These are phyloP conservation scores for Apodemia duryi DNA, from an alignment of 2,888 invertebrate genomes.

Conservation along the genomic window DNA sequence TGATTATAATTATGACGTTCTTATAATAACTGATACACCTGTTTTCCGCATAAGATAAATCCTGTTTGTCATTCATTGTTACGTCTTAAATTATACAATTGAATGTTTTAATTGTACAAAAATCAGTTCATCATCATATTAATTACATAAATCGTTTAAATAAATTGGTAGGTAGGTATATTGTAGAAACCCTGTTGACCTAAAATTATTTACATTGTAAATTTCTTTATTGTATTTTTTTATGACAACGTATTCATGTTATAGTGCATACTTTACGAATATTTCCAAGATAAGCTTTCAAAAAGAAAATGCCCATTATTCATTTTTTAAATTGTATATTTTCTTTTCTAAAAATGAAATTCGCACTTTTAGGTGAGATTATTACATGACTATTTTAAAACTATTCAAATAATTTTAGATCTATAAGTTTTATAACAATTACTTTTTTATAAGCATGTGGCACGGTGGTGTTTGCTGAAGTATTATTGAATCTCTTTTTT, in stretches of 20 bases:
- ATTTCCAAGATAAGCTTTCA: not conserved
- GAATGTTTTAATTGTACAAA: conserved; percentile 23
- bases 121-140: conserved; percentile 28
- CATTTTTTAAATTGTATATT: not conserved
- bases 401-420: too few relatives aligned
- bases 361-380: not conserved
- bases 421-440: too few relatives aligned
- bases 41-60: not conserved
- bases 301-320: conserved; percentile 30
- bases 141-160: conserved; percentile 20
- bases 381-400: too few relatives aligned
- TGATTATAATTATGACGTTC: not conserved
- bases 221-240: conserved; percentile 28
- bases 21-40: not conserved
- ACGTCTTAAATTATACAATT: not conserved
- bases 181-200: conserved; percentile 65
- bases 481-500: too few relatives aligned
- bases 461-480: too few relatives aligned
- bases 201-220: conserved; percentile 34
- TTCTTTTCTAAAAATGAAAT: not conserved
- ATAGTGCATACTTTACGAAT: not conserved
- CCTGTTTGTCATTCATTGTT: not conserved
- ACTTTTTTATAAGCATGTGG: too few relatives aligned
- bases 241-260: conserved; percentile 23
- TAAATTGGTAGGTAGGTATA: conserved; percentile 38